Evolutionary conservation across 2,888 invertebrate species (phyloP), one percentile per base, ranked within the genome.

Genomic region (Gastrophysa polygoni): DNA sequence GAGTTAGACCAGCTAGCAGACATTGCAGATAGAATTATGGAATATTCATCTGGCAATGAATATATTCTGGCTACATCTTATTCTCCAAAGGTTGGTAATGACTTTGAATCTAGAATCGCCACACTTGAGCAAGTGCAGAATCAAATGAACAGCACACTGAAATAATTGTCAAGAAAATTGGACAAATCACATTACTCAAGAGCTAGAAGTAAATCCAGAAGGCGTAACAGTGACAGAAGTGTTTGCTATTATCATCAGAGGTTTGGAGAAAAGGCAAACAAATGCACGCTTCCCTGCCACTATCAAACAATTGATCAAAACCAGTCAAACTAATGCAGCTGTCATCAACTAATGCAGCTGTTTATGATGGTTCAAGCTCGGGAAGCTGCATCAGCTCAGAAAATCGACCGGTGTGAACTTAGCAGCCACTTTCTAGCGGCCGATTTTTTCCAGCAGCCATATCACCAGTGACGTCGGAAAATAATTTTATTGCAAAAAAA

Each of bases 1-100:
- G n/a, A 48, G 18, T 11, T 48, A 48, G 21, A 48, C 7, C 20
- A 48, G 21, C 48, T 48, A 48, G 48, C 48, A 18, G 48, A 48
- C 21, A 48, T 48, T 48, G 48, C 29, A 8, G 29, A 32, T 32
- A 32, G 29, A 32, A 32, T 32, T 2, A 32, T 32, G 29, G 29
- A 32, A 32, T 32, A 32, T 32, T 32, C 29, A 32, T 32, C 29
- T 32, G 29, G 29, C 10, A 32, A 10, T 32, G 29, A 32, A 32
- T 10, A 32, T 7, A 5, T 32, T 10, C 10, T 32, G 10, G 29
- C 29, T 32, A 32, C 29, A 32, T 32, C 29, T 8, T 8, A 32
- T 10, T 32, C 29, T 32, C 29, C 29, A 5, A 32, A 32, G 10
- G 29, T 32, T 7, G 10, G 29, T 10, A 32, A 32, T 32, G 29